These are phyloP conservation scores for Drosophila buzzatii DNA, from an alignment of 2,888 invertebrate species.

Conservation along the genomic window DNA sequence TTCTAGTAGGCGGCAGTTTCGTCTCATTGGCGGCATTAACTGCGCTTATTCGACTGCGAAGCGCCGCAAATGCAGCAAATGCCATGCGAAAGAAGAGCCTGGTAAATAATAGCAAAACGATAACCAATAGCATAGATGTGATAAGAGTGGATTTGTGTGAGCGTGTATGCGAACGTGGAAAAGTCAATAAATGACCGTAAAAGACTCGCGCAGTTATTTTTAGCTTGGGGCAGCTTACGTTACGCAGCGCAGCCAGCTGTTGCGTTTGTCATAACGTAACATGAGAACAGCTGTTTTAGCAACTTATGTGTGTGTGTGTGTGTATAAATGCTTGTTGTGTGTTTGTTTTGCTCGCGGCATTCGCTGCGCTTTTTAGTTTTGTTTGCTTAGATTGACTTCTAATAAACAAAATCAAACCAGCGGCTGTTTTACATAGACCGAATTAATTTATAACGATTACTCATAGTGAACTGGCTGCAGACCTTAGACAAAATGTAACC, in stretches of 20 bases:
- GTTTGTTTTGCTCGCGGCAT: constrained; percentile 63
- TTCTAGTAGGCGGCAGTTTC: constrained; percentile 53
- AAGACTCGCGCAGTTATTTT: constrained; percentile 80
- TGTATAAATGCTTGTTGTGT: constrained; percentile 24
- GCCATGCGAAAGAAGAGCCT: constrained; percentile 62
- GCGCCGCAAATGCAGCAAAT: constrained; percentile 49
- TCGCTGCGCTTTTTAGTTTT: constrained; percentile 48
- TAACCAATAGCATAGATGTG: neutral
- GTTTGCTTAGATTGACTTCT: constrained; percentile 12
- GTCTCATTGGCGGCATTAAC: constrained; percentile 58
- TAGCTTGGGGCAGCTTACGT: constrained; percentile 72
- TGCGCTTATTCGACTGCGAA: constrained; percentile 57
- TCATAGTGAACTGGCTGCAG: constrained; percentile 14
- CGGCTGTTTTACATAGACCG: neutral
- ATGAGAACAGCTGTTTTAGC: constrained; percentile 56
- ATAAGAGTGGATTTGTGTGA: neutral
- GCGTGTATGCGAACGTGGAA: constrained; percentile 35
- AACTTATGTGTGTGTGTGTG: constrained; percentile 2
- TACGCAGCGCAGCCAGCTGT: constrained; percentile 38
- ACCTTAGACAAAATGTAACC: neutral
- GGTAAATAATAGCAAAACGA: constrained; percentile 44
- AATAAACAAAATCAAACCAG: constrained; percentile 5
- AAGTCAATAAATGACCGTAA: constrained; percentile 72
- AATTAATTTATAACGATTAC: constrained; percentile 15
- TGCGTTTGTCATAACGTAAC: constrained; percentile 46